Conservation (phyloP, 2,797 vertebrate genomes). For the Intellagama lesueurii region DNA sequence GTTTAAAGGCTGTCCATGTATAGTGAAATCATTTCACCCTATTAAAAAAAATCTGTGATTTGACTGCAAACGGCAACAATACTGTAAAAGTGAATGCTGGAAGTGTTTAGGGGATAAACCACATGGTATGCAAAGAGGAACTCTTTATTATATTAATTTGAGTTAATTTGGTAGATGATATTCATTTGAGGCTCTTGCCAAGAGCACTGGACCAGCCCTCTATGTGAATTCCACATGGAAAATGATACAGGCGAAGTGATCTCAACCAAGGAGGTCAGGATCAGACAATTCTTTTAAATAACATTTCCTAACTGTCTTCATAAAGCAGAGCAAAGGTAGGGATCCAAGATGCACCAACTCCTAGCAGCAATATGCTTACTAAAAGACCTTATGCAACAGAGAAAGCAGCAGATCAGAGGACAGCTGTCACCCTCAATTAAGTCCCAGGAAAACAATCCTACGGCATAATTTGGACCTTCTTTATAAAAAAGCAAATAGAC, state of each 20-base stretch:
- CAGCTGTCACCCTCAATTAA: background rate
- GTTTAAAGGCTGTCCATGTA: background rate
- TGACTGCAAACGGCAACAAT: background rate
- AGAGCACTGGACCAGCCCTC: background rate
- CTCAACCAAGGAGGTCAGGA: background rate
- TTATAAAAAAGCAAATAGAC: conserved; percentile 5
- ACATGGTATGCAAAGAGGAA: background rate
- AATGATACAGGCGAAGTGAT: background rate
- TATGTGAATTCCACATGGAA: background rate
- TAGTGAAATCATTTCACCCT: background rate
- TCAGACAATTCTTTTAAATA: background rate
- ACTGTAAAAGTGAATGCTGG: background rate
- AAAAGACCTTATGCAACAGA: background rate
- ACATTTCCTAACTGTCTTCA: background rate
- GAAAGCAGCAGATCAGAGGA: background rate
- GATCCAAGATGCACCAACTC: background rate
- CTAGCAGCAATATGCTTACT: background rate
- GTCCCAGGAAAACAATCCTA: background rate
- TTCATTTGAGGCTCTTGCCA: background rate
- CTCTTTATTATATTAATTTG: background rate
- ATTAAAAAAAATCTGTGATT: conserved; percentile 6
- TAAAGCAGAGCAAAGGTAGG: background rate
- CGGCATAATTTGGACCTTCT: background rate
- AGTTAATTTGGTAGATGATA: background rate
- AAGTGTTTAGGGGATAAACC: background rate